Percentiles rank a stretch among this genome's conserved stretches.
phyloP scores from a whole-genome alignment of 2,888 invertebrate species.

The Nomada lathburiana region DNA sequence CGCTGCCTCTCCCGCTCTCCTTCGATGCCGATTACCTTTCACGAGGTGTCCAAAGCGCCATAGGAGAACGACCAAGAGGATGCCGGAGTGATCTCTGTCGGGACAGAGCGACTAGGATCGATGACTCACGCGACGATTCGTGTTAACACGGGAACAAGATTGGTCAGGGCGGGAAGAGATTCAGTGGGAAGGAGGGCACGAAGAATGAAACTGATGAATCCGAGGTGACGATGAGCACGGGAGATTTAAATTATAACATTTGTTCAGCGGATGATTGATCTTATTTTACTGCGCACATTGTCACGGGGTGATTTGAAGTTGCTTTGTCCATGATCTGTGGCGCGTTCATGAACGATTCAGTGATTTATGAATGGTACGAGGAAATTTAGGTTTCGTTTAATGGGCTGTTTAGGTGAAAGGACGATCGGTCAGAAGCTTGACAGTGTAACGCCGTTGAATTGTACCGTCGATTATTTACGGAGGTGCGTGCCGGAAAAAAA shows the following conservation, averaged over 20 bases:
- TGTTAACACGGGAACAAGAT: no score
- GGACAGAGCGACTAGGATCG: not conserved
- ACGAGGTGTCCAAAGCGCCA: conserved; percentile 59
- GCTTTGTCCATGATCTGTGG: no score
- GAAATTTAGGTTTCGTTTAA: not conserved
- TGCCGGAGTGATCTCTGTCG: conserved; percentile 31
- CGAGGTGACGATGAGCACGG: not conserved
- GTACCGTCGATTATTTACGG: no score
- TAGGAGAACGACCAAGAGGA: conserved; percentile 32
- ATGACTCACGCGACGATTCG: conserved; percentile 9
- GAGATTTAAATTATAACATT: not conserved
- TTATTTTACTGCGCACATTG: not conserved
- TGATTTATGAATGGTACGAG: not conserved
- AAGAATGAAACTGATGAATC: not conserved
- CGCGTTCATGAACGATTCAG: not conserved
- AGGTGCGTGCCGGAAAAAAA: no score
- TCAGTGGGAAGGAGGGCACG: not conserved
- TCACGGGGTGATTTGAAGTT: not conserved
- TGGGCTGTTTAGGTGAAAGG: no score
- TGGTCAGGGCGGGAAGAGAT: no score
- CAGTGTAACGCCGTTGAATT: no score
- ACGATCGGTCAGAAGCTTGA: no score
- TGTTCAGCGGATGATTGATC: not conserved
- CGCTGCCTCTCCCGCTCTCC: conserved; percentile 54
- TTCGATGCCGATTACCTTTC: conserved; percentile 62